Percentiles rank a stretch among this genome's conserved stretches.
Evolutionary conservation across 2,797 vertebrate genomes (phyloP).

Genomic region (Pseudochirops cupreus): DNA sequence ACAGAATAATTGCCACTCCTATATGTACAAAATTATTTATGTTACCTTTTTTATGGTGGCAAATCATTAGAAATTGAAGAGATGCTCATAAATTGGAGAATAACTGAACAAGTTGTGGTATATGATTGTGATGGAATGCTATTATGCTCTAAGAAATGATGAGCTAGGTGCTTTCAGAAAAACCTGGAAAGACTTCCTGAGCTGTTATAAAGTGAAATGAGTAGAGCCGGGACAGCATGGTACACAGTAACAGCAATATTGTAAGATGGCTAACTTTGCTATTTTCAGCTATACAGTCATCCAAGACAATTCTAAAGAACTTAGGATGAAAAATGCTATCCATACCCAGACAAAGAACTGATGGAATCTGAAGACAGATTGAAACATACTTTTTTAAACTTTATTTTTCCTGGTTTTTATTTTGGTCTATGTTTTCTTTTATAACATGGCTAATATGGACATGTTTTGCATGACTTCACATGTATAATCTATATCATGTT

Average conservation of each 20-base stretch:
- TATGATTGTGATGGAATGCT: too few relatives aligned
- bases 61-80: too few relatives aligned
- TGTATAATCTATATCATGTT: background rate
- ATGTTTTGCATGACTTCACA: background rate
- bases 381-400: background rate
- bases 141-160: too few relatives aligned
- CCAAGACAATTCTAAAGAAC: background rate
- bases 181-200: background rate
- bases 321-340: background rate
- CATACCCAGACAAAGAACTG: background rate
- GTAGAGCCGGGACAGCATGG: background rate
- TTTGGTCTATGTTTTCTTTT: background rate
- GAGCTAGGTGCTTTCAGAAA: too few relatives aligned
- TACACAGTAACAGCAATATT: background rate
- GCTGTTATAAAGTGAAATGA: background rate
- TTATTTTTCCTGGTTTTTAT: background rate
- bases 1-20: too few relatives aligned
- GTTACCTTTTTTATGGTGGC: too few relatives aligned
- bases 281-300: background rate
- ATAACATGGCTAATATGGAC: background rate
- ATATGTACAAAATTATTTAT: too few relatives aligned
- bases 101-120: too few relatives aligned
- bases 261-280: background rate
- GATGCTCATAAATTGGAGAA: too few relatives aligned
- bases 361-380: background rate